These are phyloP conservation scores for Suricata suricatta DNA, from an alignment of 2,113 vertebrate genomes.

Conservation along the genomic window DNA sequence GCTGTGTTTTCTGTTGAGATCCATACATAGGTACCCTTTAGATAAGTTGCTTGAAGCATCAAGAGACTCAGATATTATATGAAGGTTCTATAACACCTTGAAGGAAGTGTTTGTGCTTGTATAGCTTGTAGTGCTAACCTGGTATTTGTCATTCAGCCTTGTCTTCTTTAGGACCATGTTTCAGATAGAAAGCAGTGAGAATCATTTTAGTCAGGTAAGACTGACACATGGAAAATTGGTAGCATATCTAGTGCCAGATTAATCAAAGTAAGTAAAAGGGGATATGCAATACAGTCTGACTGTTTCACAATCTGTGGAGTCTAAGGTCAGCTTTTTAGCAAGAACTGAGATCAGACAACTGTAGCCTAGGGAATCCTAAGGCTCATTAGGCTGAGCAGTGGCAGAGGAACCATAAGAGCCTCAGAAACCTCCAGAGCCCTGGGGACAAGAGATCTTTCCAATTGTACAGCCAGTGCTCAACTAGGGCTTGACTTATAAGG, in stretches of 20 bases:
- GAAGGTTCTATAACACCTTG: neutral
- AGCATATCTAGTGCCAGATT: neutral
- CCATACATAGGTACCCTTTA: neutral
- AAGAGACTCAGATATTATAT: neutral
- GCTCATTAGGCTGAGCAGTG: constrained; percentile 58
- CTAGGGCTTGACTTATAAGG: constrained; percentile 7
- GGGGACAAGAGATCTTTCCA: neutral
- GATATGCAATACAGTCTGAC: neutral
- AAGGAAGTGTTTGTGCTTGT: neutral
- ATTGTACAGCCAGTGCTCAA: neutral
- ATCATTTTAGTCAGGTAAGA: neutral
- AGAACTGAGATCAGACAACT: neutral
- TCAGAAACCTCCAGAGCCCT: neutral
- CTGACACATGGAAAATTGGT: neutral
- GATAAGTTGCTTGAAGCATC: neutral
- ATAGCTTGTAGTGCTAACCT: neutral
- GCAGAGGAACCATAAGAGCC: neutral
- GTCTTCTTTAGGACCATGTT: neutral
- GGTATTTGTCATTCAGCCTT: neutral
- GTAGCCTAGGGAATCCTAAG: neutral
- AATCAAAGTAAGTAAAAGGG: neutral
- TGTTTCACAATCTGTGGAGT: neutral
- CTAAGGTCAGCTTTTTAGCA: neutral
- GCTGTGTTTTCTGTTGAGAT: neutral
- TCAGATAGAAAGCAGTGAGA: neutral